Evolutionary conservation across 2,797 vertebrate species (phyloP), one percentile per base, ranked within the genome.

Genomic region (Falco novaeseelandiae): DNA sequence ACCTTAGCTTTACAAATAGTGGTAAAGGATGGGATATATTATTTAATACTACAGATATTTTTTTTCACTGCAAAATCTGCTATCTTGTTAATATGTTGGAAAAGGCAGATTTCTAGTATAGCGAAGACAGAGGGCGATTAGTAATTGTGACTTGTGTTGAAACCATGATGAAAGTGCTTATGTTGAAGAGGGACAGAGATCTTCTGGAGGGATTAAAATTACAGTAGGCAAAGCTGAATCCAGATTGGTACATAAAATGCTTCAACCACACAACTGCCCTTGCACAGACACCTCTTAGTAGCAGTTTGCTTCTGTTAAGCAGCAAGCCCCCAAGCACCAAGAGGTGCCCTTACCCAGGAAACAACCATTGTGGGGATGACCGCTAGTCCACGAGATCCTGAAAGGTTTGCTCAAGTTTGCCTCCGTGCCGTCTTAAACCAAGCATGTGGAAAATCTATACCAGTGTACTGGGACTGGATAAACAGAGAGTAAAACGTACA

Each of bases 401-500:
- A 44, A 40, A 14, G 40, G 30, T 46, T 34, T 81, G 38, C 49
- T 48, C 34, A 22, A 11, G 1, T 65, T 25, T 40, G 46, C 26
- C 19, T n/a, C 63, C 1, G 0, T 30, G 38, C 46, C 12, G 8
- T 13, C 32, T 20, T 20, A 73, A 36, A 27, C 44, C 25, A 58
- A 26, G n/a, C 0, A 0, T 5, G 8, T 20, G 46, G 62, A 38
- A 72, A 63, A 77, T 10, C 40, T 29, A 1, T 4, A 12, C 4
- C n/a, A 10, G 13, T 8, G 8, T 5, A 19, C 38, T 2, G 0
- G 23, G 22, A 20, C 29, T n/a, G 40, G 29, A 34, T 40, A 71
- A 58, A 63, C 9, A 3, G 34, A 34, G 2, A 16, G 19, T 14
- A 15, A 20, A 34, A 42, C 4, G 0, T 18, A 4, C 1, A 0